Evolutionary conservation across 2,888 invertebrate species (phyloP), one percentile per base, ranked within the genome.

Genomic region (Dicyrtoma fusca): DNA sequence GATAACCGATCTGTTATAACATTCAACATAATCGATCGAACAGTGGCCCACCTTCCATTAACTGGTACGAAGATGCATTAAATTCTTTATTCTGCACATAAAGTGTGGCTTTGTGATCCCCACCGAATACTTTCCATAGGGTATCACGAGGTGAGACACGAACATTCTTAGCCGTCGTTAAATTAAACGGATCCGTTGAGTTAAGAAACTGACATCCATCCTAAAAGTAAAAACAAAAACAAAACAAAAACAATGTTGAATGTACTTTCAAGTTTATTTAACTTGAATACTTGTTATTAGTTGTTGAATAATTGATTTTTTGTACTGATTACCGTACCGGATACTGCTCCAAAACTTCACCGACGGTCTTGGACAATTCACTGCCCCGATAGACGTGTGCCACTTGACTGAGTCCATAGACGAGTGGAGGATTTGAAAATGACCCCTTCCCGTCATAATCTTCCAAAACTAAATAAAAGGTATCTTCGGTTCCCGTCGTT

Each of bases 341-440:
- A 64, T 71, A 71, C 23, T 71, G 55, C 17, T 55, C 6, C 34
- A 71, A 47, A 34, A 71, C 25, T 26, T 64, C 55, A 10, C 21
- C 55, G 14, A 71, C 44, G 5, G 64, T 64, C 19, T 42, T 51
- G n/a, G 44, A 17, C n/a, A 71, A 49, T 17, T 71, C 71, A 45
- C 53, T 57, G 14, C 19, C 19, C 1, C 57, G 45, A 19, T 65
- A 55, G 47, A 64, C 44, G 19, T 71, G 71, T 14, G 55, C 64
- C 21, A 71, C 71, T 59, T 71, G 71, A 59, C 65, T 65, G 55
- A 71, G 59, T 2, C 71, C 71, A 45, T 71, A 71, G 14, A 65
- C 57, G n/a, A 45, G 26, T 6, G 71, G 71, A 1, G 71, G 71
- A 26, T 21, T 71, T 5, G 71, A 71, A 55, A 71, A 65, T 14